These are phyloP conservation scores for Tetragonisca angustula DNA, from an alignment of 2,888 invertebrate genomes.

Conservation along the genomic window DNA sequence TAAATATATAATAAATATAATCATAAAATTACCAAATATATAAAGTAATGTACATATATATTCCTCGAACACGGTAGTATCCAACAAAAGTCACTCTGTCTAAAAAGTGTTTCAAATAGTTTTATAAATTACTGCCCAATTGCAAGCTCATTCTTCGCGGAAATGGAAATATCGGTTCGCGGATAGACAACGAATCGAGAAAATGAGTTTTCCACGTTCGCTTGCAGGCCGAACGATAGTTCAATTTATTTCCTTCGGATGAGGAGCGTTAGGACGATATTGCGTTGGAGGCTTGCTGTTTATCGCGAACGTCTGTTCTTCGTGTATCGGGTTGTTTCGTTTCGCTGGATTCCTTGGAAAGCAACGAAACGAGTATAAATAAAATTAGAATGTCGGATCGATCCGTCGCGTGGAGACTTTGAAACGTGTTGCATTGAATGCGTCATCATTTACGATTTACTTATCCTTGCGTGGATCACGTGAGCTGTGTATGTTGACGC, in stretches of 20 bases:
- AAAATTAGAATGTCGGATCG: conserved; percentile 10
- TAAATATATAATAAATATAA: no score
- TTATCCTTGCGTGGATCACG: background rate
- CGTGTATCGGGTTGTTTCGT: background rate
- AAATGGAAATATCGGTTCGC: background rate
- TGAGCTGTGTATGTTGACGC: background rate
- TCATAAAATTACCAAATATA: no score
- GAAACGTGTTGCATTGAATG: background rate
- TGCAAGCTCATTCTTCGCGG: background rate
- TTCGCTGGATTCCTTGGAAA: background rate
- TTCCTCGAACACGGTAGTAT: no score
- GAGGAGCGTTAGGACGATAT: no score
- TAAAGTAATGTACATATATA: no score
- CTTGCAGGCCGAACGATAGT: background rate
- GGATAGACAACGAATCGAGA: background rate
- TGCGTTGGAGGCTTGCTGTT: background rate
- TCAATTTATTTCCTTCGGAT: background rate
- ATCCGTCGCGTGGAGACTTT: background rate
- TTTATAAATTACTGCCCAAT: background rate
- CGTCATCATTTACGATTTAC: background rate
- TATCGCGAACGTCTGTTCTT: background rate
- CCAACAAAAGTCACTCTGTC: no score
- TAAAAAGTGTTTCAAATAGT: background rate
- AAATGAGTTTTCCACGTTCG: background rate
- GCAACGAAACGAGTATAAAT: background rate